Base-by-base conservation (phyloP, 2,888 invertebrate species). In the Lasioglossum oenotherae region DNA sequence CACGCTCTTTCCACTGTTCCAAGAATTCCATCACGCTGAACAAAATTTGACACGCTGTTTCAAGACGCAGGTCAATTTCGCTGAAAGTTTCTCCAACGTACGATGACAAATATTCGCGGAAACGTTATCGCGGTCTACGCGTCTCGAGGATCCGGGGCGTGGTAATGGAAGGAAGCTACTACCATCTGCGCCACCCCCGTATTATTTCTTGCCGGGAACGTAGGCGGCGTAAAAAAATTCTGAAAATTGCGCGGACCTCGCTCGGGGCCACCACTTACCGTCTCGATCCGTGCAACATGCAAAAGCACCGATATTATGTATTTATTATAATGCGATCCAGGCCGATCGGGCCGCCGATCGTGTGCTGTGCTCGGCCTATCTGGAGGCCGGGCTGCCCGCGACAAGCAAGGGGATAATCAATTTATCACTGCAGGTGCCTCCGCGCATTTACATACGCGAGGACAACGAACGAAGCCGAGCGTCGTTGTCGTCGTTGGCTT, bases 361-460 rank as follows among this genome's bases (percentile, higher is more conserved):
- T 82, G 84, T 79, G 85, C 84, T 84, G 82, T 85, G 89, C 86
- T 80, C 85, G 89, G 88, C 74, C 67, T 38, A 71, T 46, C 81
- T 85, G 86, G 74, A 75, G 83, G 85, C 82, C 84, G 87, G 82
- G 82, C 87, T 81, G 84, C 84, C 82, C 85, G 86, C 81, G 85
- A 64, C 46, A 77, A 71, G 78, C 74, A 53, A 76, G 75, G 85
- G 90, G 89, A 90, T 94, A 94, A 94, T 94, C 93, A 94, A 95
- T 95, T 94, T 93, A 94, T 94, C 94, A 93, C 94, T 93, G 92
- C 94, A 93, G 93, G 93, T 94, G 93, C 93, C 92, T 91, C 91
- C 87, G 90, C 88, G 91, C 93, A 94, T 94, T 94, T 94, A 92
- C 95, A 94, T 94, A 94, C 90, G 82, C 92, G 92, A 93, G 90